Base-by-base conservation (phyloP, 2,888 invertebrate genomes). In the Trilocha varians region DNA sequence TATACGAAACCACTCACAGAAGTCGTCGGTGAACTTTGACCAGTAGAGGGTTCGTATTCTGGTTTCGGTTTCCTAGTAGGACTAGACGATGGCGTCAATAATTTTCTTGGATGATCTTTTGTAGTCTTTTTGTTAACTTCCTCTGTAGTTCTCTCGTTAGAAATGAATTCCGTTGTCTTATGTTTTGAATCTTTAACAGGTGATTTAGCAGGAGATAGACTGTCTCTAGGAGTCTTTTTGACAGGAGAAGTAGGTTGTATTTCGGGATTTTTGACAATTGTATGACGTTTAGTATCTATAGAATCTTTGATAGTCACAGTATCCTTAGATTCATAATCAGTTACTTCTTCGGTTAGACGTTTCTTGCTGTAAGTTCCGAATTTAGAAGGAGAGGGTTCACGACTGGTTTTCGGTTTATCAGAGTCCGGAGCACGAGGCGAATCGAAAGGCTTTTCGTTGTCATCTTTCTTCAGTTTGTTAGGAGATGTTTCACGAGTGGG, bases 1-100 rank as follows among this genome's bases (percentile, higher is more conserved):
- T 85, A 84, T 18, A 83, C 62, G 54, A 89, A 87, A 36, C 88
- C 89, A 61, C 88, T 89, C 0, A 86, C 87, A 16, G 82, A 84
- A 41, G 86, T 86, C 34, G 88, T 88, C 1, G 88, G 88, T 38
- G 88, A 88, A 45, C 80, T 83, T 59, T 86, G 80, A 25, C 77
- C 82, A 18, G 79, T 83, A 2, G 82, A 82, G 13, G 77, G 70
- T 45, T 70, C 74, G 16, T 65, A 65, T 43, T 82, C 79, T 25
- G 52, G 44, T 52, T 76, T 79, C 16, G 74, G 70, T 53, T 73
- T 77, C 39, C 87, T 70, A 3, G 86, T 83, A 3, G 88, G 87
- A 48, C 87, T 87, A 3, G 80, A 74, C 15, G 86, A 80, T n/a
- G 88, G 87, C 34, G 87, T 85, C 2, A 78, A 50, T 4, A 84